These are phyloP conservation scores for Stylophora pistillata DNA, from an alignment of 64 coral and sea anemone species.

Conservation along the genomic window DNA sequence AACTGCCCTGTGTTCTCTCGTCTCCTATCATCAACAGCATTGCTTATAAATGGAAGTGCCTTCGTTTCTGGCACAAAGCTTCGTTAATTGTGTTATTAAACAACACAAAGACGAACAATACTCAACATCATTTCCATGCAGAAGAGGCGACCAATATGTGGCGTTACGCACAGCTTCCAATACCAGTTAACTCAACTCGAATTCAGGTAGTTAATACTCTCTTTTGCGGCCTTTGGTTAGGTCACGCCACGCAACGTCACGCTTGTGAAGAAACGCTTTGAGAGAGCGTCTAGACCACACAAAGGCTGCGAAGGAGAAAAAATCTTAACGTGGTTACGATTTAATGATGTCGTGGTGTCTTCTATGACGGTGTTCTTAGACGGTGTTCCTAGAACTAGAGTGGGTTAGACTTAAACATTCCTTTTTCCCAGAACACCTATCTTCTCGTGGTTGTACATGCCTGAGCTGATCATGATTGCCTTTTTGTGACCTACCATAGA, in stretches of 20 bases:
- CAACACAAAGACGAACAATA: neutral
- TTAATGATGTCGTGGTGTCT: too few relatives aligned
- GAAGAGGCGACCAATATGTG: neutral
- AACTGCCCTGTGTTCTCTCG: neutral
- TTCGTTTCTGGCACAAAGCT: neutral
- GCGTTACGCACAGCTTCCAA: neutral
- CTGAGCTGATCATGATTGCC: too few relatives aligned
- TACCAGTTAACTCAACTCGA: neutral
- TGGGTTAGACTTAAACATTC: too few relatives aligned
- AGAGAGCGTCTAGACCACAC: too few relatives aligned
- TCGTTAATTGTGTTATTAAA: neutral
- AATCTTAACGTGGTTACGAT: too few relatives aligned
- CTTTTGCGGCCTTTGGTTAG: neutral
- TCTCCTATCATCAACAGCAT: slow-evolving; percentile 1
- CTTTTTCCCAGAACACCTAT: too few relatives aligned
- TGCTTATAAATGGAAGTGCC: slow-evolving; percentile 29
- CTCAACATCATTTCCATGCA: neutral
- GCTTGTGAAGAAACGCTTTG: neutral
- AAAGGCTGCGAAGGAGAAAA: too few relatives aligned
- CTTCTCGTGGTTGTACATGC: too few relatives aligned
- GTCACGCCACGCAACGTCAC: too few relatives aligned
- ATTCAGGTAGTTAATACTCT: neutral
- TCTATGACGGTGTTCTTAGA: too few relatives aligned
- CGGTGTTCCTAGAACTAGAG: too few relatives aligned
- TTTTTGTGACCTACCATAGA: neutral